Evolutionary conservation across 2,797 vertebrate genomes (phyloP).

Genomic region (Fundulus diaphanus): DNA sequence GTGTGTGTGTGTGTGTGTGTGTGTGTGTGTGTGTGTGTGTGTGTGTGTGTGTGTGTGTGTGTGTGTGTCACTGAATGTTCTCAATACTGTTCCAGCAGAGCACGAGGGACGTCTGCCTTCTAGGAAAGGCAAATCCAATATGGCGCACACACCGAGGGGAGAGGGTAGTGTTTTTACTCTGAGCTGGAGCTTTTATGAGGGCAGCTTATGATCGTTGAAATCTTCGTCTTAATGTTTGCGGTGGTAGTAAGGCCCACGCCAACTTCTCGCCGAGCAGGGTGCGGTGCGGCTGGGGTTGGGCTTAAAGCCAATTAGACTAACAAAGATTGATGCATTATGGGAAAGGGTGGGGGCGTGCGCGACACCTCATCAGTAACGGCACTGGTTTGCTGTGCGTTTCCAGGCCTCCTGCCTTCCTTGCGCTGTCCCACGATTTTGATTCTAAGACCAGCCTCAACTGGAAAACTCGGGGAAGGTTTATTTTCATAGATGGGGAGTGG

Average conservation of each 20-base stretch:
- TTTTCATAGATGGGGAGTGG: slow-evolving; percentile 72
- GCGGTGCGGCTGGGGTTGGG: not conserved
- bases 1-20: slow-evolving; percentile 27
- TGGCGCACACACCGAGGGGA: slow-evolving; percentile 45
- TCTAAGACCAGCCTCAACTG: slow-evolving; percentile 60
- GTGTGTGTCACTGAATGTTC: slow-evolving; percentile 48
- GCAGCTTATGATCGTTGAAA: slow-evolving; percentile 44
- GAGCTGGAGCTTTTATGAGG: slow-evolving; percentile 33
- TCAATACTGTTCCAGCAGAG: slow-evolving; percentile 70
- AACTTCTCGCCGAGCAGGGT: slow-evolving; percentile 45
- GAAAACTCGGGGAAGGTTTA: slow-evolving; percentile 70
- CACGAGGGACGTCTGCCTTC: slow-evolving; percentile 60
- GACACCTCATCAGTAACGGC: slow-evolving; percentile 71
- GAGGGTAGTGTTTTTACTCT: slow-evolving; percentile 48
- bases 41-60: slow-evolving; percentile 31
- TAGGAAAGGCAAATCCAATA: slow-evolving; percentile 68
- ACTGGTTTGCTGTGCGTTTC: slow-evolving; percentile 29
- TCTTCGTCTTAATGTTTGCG: slow-evolving; percentile 28
- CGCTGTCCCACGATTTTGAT: slow-evolving; percentile 19
- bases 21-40: slow-evolving; percentile 29
- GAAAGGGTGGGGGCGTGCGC: slow-evolving; percentile 18
- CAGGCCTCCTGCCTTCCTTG: slow-evolving; percentile 43
- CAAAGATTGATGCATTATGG: not conserved
- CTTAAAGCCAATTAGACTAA: slow-evolving; percentile 14
- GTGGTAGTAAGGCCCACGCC: slow-evolving; percentile 31